These are phyloP conservation scores for Syndactyla subalaris DNA, from an alignment of 2,797 vertebrate genomes.

Conservation along the genomic window DNA sequence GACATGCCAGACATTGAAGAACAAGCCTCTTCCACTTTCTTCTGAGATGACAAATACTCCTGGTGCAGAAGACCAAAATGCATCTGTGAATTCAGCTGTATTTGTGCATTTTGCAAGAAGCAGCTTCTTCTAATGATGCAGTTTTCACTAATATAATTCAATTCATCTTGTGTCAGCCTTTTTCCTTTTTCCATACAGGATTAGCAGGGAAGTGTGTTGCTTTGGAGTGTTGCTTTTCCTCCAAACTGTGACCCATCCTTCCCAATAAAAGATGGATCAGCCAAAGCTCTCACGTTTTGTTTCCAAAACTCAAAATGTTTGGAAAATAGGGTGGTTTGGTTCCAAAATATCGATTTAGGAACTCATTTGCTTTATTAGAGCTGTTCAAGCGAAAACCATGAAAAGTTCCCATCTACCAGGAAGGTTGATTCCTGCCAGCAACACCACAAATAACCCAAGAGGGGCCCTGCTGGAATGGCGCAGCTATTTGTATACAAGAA, in stretches of 20 bases:
- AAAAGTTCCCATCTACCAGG: background rate
- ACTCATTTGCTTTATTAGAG: background rate
- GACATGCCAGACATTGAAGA: conserved; percentile 39
- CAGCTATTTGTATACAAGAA: background rate
- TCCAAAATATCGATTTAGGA: background rate
- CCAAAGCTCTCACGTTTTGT: background rate
- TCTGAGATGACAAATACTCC: conserved; percentile 47
- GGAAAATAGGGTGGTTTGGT: background rate
- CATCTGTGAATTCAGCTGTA: conserved; percentile 37
- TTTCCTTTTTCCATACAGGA: background rate
- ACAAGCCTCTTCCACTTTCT: conserved; percentile 37
- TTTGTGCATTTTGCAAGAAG: conserved; percentile 36
- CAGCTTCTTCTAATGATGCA: conserved; percentile 17
- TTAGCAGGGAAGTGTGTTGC: background rate
- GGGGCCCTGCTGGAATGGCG: background rate
- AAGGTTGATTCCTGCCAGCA: background rate
- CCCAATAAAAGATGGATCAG: background rate
- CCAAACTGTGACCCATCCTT: background rate
- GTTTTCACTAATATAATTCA: conserved; percentile 29
- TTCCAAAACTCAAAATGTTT: background rate
- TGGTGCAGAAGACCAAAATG: conserved; percentile 15
- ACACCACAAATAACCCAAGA: background rate
- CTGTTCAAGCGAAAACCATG: background rate
- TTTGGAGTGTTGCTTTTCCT: background rate
- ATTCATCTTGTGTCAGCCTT: conserved; percentile 17